Percentiles rank a stretch among this genome's conserved stretches.
Conservation (phyloP, 2,888 invertebrate genomes). For the Leptura quadrifasciata region DNA sequence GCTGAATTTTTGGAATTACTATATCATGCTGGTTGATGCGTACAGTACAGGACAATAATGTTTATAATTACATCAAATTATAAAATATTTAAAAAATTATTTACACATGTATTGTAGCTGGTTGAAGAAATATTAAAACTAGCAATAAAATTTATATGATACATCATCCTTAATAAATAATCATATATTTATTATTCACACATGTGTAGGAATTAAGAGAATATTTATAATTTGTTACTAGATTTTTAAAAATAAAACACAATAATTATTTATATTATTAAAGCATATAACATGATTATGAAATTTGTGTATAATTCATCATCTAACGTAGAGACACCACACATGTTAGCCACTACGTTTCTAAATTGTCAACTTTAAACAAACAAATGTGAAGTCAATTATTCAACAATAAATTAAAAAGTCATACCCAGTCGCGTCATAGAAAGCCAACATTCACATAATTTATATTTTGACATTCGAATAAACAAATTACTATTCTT, state of each 20-base stretch:
- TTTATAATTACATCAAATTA: too few species aligned
- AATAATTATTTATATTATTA: not conserved
- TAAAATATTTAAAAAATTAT: too few species aligned
- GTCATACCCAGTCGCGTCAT: conserved; percentile 19
- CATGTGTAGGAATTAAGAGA: not conserved
- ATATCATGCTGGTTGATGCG: too few species aligned
- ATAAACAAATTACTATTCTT: conserved; percentile 48
- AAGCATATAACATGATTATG: not conserved
- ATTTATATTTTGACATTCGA: conserved; percentile 51
- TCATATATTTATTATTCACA: not conserved
- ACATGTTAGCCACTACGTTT: conserved; percentile 1
- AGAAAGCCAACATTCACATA: conserved; percentile 43
- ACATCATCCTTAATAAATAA: not conserved
- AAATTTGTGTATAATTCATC: conserved; percentile 2
- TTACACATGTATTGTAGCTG: too few species aligned
- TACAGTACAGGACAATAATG: too few species aligned
- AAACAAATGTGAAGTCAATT: not conserved
- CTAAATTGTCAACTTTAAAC: conserved; percentile 1
- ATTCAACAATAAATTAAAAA: conserved; percentile 1
- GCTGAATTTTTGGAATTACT: too few species aligned
- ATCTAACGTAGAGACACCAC: not conserved
- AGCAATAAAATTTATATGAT: not conserved
- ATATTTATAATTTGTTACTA: not conserved
- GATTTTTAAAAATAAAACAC: not conserved
- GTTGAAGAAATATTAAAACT: too few species aligned